Conservation (phyloP, 2,113 vertebrate species). For the Syngnathus typhle region DNA sequence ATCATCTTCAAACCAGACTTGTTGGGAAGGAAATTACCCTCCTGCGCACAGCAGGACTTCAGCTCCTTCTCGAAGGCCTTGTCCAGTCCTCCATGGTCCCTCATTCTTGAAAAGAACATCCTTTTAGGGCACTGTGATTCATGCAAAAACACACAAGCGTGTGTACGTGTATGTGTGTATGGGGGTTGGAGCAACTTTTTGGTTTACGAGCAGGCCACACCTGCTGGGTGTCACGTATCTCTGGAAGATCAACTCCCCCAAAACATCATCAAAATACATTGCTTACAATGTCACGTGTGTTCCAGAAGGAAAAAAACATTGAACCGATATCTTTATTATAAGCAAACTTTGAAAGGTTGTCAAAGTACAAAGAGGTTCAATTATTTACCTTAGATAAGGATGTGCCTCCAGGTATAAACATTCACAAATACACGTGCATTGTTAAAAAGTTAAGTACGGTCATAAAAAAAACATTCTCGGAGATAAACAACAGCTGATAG, state of each 20-base stretch:
- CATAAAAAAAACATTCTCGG: neutral
- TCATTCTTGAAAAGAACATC: conserved; percentile 55
- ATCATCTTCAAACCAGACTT: conserved; percentile 86
- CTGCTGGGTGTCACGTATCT: conserved; percentile 41
- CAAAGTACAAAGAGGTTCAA: neutral
- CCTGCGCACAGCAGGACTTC: conserved; percentile 79
- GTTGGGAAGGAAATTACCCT: conserved; percentile 81
- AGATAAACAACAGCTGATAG: conserved; percentile 22
- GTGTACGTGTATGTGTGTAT: neutral
- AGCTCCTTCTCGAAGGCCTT: conserved; percentile 79
- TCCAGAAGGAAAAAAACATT: too few relatives aligned
- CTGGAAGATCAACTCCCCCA: neutral
- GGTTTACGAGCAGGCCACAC: conserved; percentile 24
- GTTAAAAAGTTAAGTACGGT: neutral
- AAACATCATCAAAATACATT: neutral
- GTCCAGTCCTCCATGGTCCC: conserved; percentile 51
- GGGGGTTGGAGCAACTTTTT: neutral
- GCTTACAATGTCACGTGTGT: neutral
- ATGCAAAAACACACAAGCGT: neutral
- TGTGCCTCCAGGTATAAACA: too few relatives aligned
- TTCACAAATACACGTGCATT: neutral
- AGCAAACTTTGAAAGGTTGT: neutral
- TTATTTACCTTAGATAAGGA: conserved; percentile 2
- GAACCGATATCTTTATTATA: too few relatives aligned
- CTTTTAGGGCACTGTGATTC: neutral